phyloP scores from a whole-genome alignment of 2,888 invertebrate species.

The Melanchra persicariae region DNA sequence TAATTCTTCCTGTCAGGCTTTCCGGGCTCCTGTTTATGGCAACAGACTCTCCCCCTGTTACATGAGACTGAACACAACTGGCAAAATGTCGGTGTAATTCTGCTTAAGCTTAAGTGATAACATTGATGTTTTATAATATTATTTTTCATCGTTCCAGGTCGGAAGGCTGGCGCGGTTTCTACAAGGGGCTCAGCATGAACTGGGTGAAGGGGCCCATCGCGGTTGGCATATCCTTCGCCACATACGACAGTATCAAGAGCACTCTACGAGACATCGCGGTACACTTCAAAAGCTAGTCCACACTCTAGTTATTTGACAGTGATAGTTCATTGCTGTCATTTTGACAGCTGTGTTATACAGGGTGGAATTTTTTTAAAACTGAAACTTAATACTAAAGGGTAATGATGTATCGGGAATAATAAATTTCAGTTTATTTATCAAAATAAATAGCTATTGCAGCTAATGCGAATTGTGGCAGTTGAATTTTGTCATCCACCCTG shows the following conservation, averaged over 20 bases:
- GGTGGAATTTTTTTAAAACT: background rate
- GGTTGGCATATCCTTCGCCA: slow-evolving; percentile 98
- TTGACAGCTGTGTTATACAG: slow-evolving; percentile 8
- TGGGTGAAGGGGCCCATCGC: slow-evolving; percentile 98
- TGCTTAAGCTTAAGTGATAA: too few species aligned
- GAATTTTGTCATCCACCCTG: background rate
- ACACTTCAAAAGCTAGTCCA: slow-evolving; percentile 65
- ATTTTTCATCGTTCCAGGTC: slow-evolving; percentile 88
- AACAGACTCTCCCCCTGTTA: too few species aligned
- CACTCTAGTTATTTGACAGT: background rate
- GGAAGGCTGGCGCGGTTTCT: slow-evolving; percentile 98
- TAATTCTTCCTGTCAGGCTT: too few species aligned
- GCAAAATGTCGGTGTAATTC: too few species aligned
- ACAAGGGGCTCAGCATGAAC: slow-evolving; percentile 99
- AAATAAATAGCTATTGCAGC: background rate
- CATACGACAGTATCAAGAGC: slow-evolving; percentile 95
- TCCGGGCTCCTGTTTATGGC: too few species aligned
- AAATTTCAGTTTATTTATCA: too few species aligned
- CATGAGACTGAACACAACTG: too few species aligned
- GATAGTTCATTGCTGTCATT: background rate
- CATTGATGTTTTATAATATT: too few species aligned
- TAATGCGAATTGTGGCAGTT: background rate
- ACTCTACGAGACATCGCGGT: slow-evolving; percentile 86
- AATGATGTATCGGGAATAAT: background rate
- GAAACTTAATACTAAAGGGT: background rate